phyloP scores from a whole-genome alignment of 2,888 invertebrate species.

The Phoenoteleia sp. region DNA sequence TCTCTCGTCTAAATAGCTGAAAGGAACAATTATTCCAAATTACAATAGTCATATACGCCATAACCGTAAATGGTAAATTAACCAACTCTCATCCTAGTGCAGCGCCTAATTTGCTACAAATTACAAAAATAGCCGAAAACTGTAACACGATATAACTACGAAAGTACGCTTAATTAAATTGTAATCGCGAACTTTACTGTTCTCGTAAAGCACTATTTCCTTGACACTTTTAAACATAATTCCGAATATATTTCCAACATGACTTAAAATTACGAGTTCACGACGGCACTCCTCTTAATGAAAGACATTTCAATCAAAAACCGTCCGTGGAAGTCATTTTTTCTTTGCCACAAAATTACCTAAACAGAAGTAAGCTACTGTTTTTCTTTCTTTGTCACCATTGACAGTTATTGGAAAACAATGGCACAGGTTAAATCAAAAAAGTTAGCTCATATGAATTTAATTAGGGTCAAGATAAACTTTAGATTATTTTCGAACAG shows the following conservation, averaged over 20 bases:
- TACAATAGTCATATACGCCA: conserved; percentile 41
- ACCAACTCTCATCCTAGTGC: conserved; percentile 18
- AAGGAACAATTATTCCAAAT: conserved; percentile 46
- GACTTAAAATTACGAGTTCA: conserved; percentile 42
- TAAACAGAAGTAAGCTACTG: no score
- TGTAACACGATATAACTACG: conserved; percentile 15
- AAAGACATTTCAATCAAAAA: conserved; percentile 56
- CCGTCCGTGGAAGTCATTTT: background rate
- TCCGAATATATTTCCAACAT: conserved; percentile 31
- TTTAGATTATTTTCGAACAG: background rate
- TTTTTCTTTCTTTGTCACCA: no score
- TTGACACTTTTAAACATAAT: conserved; percentile 53
- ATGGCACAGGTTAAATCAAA: no score
- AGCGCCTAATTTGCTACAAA: conserved; percentile 46
- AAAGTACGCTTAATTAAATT: conserved; percentile 61
- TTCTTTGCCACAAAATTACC: background rate
- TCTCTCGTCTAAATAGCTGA: conserved; percentile 8
- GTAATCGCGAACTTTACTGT: conserved; percentile 50
- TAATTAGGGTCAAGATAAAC: conserved; percentile 24
- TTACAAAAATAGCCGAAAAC: conserved; percentile 46
- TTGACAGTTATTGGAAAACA: no score
- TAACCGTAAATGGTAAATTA: conserved; percentile 58
- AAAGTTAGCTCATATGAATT: conserved; percentile 18
- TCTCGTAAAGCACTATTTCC: conserved; percentile 39
- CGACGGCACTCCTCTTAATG: conserved; percentile 49